These are phyloP conservation scores for Addax nasomaculatus DNA, from an alignment of 2,113 vertebrate genomes.

Conservation along the genomic window DNA sequence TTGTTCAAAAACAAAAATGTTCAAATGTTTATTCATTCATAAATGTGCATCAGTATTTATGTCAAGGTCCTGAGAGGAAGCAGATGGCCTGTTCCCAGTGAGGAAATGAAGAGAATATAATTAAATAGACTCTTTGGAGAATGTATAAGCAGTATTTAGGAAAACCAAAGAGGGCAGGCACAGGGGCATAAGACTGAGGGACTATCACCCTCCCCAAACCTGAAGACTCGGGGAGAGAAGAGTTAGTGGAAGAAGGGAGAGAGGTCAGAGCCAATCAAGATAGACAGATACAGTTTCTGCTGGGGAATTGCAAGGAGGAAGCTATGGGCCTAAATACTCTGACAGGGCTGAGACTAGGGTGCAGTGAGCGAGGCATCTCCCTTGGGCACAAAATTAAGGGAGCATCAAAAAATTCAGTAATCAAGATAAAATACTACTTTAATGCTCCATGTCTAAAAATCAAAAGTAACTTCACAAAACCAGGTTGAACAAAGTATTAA, in stretches of 20 bases:
- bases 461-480: neutral
- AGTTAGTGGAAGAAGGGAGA: neutral
- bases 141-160: neutral
- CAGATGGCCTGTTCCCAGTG: neutral
- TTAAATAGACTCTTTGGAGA: neutral
- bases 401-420: neutral
- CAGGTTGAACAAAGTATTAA: neutral
- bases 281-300: neutral
- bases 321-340: no score
- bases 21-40: neutral
- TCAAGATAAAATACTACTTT: neutral
- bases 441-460: neutral
- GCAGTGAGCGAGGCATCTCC: neutral
- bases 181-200: rapidly evolving
- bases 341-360: no score
- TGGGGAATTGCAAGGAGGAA: neutral
- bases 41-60: neutral
- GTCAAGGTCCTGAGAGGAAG: neutral
- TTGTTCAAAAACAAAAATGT: neutral
- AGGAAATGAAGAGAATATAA: neutral
- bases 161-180: neutral
- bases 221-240: neutral
- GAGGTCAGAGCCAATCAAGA: neutral
- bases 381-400: neutral
- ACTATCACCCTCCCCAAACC: neutral